These are phyloP conservation scores for Stramonita haemastoma DNA, from an alignment of 2,888 invertebrate species.

Conservation along the genomic window DNA sequence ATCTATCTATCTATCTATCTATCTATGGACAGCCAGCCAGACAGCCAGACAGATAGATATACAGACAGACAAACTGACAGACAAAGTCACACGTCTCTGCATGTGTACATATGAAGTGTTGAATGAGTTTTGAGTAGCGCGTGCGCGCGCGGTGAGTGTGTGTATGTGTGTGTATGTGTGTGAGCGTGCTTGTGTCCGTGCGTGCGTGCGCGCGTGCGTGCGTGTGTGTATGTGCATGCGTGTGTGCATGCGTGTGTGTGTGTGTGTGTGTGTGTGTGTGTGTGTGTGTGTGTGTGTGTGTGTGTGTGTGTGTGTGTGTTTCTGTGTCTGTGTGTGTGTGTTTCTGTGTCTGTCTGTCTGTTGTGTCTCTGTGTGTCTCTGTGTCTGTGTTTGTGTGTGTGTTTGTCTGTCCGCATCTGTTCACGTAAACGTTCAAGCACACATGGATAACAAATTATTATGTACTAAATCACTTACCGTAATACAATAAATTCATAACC, in stretches of 20 bases:
- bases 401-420: slow-evolving; percentile 21
- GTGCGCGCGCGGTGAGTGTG: no score
- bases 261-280: slow-evolving; percentile 40
- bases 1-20: no score
- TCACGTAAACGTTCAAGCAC: not conserved
- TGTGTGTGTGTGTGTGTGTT: slow-evolving; percentile 22
- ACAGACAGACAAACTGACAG: not conserved
- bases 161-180: not conserved
- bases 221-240: not conserved
- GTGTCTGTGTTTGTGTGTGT: not conserved
- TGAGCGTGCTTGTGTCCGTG: not conserved
- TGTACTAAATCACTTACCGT: not conserved
- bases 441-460: not conserved
- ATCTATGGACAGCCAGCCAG: no score
- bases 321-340: not conserved
- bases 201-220: not conserved
- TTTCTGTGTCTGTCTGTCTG: slow-evolving; percentile 32
- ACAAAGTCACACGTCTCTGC: not conserved
- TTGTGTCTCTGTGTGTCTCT: slow-evolving; percentile 28
- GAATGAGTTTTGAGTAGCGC: no score
- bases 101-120: not conserved
- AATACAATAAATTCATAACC: not conserved
- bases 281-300: slow-evolving; percentile 24
- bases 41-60: no score
- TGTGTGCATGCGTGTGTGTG: slow-evolving; percentile 33